Evolutionary conservation across 1,140 invertebrate genomes (phyloP).

Genomic region (Drosophila pseudoananassae): DNA sequence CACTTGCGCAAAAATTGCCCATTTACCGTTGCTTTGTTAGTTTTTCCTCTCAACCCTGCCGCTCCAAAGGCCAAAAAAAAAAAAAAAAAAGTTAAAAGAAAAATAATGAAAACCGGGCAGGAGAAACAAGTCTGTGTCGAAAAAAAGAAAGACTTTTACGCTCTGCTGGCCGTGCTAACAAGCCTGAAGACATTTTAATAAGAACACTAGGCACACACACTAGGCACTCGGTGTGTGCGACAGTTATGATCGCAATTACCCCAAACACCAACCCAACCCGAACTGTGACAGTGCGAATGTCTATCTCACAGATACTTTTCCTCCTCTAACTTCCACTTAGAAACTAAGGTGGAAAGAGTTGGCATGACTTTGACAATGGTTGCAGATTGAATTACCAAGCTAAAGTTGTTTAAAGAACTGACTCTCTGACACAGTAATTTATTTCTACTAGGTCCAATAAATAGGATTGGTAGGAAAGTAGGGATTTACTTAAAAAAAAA

Average conservation of each 20-base stretch:
- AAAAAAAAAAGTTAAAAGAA: slow-evolving; percentile 13
- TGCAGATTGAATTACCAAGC: not conserved
- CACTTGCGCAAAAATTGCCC: slow-evolving; percentile 63
- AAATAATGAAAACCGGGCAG: slow-evolving; percentile 49
- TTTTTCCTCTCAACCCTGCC: slow-evolving; percentile 48
- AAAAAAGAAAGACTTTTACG: slow-evolving; percentile 49
- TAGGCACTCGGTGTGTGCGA: slow-evolving; percentile 21
- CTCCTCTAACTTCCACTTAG: too few species aligned
- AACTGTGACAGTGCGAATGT: slow-evolving; percentile 19
- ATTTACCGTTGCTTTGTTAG: slow-evolving; percentile 64
- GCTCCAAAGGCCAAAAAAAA: slow-evolving; percentile 26
- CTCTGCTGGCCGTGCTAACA: slow-evolving; percentile 50
- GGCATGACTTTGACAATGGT: not conserved
- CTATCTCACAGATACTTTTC: slow-evolving; percentile 20
- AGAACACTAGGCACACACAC: slow-evolving; percentile 42
- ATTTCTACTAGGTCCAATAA: not conserved
- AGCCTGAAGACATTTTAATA: slow-evolving; percentile 61
- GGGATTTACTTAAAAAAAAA: too few species aligned
- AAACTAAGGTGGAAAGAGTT: not conserved
- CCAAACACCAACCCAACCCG: slow-evolving; percentile 33
- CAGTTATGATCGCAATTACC: slow-evolving; percentile 60
- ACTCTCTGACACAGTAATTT: not conserved
- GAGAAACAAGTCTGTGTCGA: slow-evolving; percentile 51
- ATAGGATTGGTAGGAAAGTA: not conserved
- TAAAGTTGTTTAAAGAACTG: too few species aligned